phyloP scores from a whole-genome alignment of 2,888 invertebrate genomes.

The Acanthacorydalis orientalis region DNA sequence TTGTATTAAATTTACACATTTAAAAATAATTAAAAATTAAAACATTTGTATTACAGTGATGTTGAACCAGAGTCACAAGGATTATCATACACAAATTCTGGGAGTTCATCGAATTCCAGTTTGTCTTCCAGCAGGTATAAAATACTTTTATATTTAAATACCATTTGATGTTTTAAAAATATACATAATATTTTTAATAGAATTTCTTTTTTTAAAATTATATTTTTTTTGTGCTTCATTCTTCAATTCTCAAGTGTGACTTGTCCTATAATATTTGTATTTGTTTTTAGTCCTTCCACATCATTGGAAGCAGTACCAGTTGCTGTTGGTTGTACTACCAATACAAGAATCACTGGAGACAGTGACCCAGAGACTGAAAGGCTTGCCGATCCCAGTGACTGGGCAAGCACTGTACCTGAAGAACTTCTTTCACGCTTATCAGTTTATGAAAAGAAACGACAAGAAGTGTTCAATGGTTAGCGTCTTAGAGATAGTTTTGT shows the following conservation, averaged over 20 bases:
- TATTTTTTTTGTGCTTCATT: not conserved
- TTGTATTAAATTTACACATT: too few species aligned
- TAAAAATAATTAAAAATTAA: too few species aligned
- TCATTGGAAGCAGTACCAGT: slow-evolving; percentile 47
- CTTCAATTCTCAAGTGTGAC: too few species aligned
- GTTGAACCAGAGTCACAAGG: slow-evolving; percentile 45
- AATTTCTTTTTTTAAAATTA: too few species aligned
- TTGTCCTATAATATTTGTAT: too few species aligned
- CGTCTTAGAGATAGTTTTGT: not conserved
- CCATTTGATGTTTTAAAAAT: not conserved
- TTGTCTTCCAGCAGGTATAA: slow-evolving; percentile 36
- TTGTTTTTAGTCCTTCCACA: slow-evolving; percentile 56
- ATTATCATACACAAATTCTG: slow-evolving; percentile 35
- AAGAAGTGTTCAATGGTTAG: slow-evolving; percentile 81
- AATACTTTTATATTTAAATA: too few species aligned
- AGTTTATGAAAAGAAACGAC: slow-evolving; percentile 72
- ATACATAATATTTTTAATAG: not conserved
- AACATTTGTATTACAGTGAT: slow-evolving; percentile 35
- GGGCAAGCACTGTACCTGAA: slow-evolving; percentile 60
- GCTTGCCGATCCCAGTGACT: slow-evolving; percentile 56
- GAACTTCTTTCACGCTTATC: slow-evolving; percentile 57
- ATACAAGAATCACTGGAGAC: slow-evolving; percentile 29
- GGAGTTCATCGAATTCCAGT: slow-evolving; percentile 56
- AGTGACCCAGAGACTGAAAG: slow-evolving; percentile 37
- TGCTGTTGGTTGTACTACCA: slow-evolving; percentile 15